Evolutionary conservation across 2,113 vertebrate species (phyloP).

Genomic region (Vulpes ferrilata): DNA sequence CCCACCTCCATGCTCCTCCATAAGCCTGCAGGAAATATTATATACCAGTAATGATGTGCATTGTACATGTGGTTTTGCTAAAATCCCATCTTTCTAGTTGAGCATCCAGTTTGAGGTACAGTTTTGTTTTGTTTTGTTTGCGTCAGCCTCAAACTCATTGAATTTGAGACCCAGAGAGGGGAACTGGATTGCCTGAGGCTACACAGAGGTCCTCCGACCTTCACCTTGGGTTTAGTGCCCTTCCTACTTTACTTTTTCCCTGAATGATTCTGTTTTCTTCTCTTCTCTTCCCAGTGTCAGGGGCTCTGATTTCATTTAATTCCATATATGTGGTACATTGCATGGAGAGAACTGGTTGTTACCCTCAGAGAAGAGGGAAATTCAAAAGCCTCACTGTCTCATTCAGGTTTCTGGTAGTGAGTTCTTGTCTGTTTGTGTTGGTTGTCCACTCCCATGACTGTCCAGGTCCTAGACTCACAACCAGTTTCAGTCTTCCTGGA

Average conservation of each 20-base stretch:
- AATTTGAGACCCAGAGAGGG: not conserved
- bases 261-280: not conserved
- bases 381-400: not conserved
- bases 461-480: not conserved
- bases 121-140: not conserved
- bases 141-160: not conserved
- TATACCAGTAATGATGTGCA: not conserved
- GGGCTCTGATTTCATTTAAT: not conserved
- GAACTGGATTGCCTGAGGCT: slow-evolving; percentile 10
- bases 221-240: not conserved
- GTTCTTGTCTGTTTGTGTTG: not conserved
- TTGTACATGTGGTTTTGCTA: not conserved
- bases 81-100: not conserved
- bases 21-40: slow-evolving; percentile 25
- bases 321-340: not conserved
- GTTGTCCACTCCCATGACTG: not conserved
- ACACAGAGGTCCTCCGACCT: not conserved
- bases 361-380: not conserved
- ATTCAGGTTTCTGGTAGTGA: not conserved
- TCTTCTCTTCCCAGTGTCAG: not conserved
- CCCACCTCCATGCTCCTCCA: not conserved
- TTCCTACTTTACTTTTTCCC: not conserved
- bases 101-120: slow-evolving; percentile 44
- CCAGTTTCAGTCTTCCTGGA: not conserved
- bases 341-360: not conserved